phyloP scores from a whole-genome alignment of 2,888 invertebrate genomes.

The Neoitamus cyanurus region DNA sequence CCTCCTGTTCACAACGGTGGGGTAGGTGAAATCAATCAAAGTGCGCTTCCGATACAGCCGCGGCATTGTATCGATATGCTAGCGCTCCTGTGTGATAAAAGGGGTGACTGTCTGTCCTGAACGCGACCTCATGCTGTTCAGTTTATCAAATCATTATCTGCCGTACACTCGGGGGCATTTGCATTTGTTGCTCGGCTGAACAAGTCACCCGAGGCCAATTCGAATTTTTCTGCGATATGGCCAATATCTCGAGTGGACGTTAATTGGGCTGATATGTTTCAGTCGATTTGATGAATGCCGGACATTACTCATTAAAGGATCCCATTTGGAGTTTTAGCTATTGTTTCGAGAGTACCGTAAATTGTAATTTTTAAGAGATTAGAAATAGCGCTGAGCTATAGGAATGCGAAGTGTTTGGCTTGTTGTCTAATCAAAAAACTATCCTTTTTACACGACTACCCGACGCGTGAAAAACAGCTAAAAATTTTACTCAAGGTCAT shows the following conservation, averaged over 20 bases:
- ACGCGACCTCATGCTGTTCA: conserved; percentile 31
- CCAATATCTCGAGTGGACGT: conserved; percentile 17
- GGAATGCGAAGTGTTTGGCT: too few relatives aligned
- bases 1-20: neutral
- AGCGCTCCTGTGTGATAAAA: neutral
- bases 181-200: neutral
- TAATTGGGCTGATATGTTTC: conserved; percentile 28
- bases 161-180: neutral
- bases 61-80: neutral
- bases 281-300: conserved; percentile 23
- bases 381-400: too few relatives aligned
- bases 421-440: too few relatives aligned
- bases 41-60: conserved; percentile 17
- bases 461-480: too few relatives aligned
- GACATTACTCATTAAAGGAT: neutral
- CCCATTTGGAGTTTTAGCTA: conserved; percentile 2
- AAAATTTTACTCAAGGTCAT: too few relatives aligned
- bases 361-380: too few relatives aligned
- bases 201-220: neutral
- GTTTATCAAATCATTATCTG: conserved; percentile 43
- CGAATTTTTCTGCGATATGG: neutral
- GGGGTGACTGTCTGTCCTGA: neutral
- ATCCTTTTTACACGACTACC: too few relatives aligned
- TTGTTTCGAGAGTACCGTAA: too few relatives aligned
- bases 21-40: conserved; percentile 38